phyloP scores from a whole-genome alignment of 2,113 vertebrate species.

The Hystrix brachyura region DNA sequence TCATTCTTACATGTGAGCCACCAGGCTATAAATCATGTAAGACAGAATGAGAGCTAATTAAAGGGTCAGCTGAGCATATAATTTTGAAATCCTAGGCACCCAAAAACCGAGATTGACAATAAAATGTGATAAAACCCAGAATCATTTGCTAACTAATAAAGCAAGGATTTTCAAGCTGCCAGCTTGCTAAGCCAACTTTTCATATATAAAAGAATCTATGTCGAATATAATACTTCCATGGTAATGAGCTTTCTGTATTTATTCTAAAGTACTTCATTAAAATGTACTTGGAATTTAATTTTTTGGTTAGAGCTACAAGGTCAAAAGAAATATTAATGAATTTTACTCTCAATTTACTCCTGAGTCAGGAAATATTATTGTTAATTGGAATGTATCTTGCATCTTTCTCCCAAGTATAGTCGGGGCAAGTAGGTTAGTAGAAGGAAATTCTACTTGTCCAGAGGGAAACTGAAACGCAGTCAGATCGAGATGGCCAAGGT shows the following conservation, averaged over 20 bases:
- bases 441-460: conserved; percentile 67
- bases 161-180: conserved; percentile 74
- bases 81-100: conserved; percentile 83
- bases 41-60: conserved; percentile 95
- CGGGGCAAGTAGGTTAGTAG: conserved; percentile 43
- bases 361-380: not conserved
- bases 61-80: conserved; percentile 88
- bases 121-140: conserved; percentile 79
- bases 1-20: conserved; percentile 87
- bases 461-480: conserved; percentile 61
- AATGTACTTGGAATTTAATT: conserved; percentile 36
- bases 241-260: conserved; percentile 49
- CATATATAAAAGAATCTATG: conserved; percentile 53
- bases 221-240: conserved; percentile 11
- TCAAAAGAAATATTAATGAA: conserved; percentile 43
- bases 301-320: conserved; percentile 27
- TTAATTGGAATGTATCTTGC: conserved; percentile 38
- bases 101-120: conserved; percentile 72
- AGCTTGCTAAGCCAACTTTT: conserved; percentile 54
- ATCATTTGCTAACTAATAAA: conserved; percentile 81
- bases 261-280: conserved; percentile 41
- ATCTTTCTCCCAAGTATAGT: conserved; percentile 7
- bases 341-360: conserved; percentile 6
- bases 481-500: conserved; percentile 61
- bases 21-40: conserved; percentile 92